Conservation (phyloP, 2,888 invertebrate genomes). For the Eristalis arbustorum region DNA sequence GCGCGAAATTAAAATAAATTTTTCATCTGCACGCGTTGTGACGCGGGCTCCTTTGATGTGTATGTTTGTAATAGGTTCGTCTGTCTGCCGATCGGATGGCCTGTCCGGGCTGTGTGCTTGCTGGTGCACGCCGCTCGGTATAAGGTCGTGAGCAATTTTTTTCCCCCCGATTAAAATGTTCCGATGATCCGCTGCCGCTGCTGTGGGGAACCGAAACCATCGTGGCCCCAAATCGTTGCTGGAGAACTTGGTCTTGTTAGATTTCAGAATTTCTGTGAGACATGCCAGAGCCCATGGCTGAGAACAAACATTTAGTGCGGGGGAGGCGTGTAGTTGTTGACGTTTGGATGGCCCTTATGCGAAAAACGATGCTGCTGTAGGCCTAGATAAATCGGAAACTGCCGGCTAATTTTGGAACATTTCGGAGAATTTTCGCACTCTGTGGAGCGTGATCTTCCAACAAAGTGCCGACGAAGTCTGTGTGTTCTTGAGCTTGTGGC, state of each 20-base stretch:
- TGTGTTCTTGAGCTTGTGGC: neutral
- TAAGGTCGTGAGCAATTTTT: conserved; percentile 43
- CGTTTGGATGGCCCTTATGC: conserved; percentile 46
- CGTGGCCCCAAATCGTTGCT: neutral
- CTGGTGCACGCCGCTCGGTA: conserved; percentile 12
- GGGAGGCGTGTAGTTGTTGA: conserved; percentile 9
- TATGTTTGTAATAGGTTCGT: conserved; percentile 50
- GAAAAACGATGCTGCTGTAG: neutral
- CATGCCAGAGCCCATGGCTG: conserved; percentile 37
- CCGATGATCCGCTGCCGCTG: conserved; percentile 20
- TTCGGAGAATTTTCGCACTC: conserved; percentile 47
- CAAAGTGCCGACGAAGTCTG: neutral
- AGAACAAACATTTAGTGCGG: conserved; percentile 11
- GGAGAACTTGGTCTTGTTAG: conserved; percentile 38
- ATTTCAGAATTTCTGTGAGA: conserved; percentile 51
- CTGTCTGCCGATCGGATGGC: conserved; percentile 47
- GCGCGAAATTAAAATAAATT: conserved; percentile 67
- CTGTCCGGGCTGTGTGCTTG: conserved; percentile 39
- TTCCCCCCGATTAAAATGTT: conserved; percentile 51
- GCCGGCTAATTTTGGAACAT: conserved; percentile 53
- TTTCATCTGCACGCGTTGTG: conserved; percentile 63
- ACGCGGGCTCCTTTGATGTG: conserved; percentile 58
- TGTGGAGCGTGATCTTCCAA: neutral
- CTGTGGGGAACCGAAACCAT: neutral
- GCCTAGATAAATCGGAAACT: conserved; percentile 35